Percentiles rank a stretch among this genome's conserved stretches.
Conservation (phyloP, 92 coral and sea anemone species). For the Porites rus region DNA sequence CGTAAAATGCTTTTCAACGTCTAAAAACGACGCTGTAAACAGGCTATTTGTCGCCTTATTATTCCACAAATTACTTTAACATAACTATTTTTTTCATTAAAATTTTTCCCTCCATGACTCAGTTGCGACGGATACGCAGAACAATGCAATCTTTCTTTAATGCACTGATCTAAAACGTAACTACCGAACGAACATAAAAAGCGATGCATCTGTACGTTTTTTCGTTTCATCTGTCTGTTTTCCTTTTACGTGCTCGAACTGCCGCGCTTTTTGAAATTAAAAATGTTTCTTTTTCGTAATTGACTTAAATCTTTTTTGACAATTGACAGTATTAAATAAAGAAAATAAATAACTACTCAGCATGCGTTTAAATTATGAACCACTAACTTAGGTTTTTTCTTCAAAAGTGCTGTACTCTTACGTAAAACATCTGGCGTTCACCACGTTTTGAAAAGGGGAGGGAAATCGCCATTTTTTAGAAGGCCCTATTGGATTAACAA, state of each 20-base stretch:
- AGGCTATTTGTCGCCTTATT: neutral
- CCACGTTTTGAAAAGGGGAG: neutral
- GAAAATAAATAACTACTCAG: conserved; percentile 2
- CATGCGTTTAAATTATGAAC: conserved; percentile 5
- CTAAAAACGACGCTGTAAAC: neutral
- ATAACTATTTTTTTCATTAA: conserved; percentile 7
- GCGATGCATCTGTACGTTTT: neutral
- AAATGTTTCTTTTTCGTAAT: conserved; percentile 44
- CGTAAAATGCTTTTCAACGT: conserved; percentile 3
- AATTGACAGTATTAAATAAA: conserved; percentile 36
- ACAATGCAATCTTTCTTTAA: neutral
- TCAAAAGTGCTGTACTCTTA: neutral
- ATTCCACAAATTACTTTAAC: conserved; percentile 6
- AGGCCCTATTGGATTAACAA: conserved; percentile 16
- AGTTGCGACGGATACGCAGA: conserved; percentile 17
- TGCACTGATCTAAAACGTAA: neutral
- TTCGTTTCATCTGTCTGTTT: neutral
- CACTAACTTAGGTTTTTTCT: neutral
- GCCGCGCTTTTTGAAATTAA: neutral
- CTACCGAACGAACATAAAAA: neutral
- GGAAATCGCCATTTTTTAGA: conserved; percentile 14
- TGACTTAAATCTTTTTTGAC: conserved; percentile 24
- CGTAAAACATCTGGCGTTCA: neutral
- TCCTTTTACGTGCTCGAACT: neutral
- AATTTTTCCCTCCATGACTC: conserved; percentile 3